Evolutionary conservation across 2,888 invertebrate genomes (phyloP).

Genomic region (Harpalus rufipes): DNA sequence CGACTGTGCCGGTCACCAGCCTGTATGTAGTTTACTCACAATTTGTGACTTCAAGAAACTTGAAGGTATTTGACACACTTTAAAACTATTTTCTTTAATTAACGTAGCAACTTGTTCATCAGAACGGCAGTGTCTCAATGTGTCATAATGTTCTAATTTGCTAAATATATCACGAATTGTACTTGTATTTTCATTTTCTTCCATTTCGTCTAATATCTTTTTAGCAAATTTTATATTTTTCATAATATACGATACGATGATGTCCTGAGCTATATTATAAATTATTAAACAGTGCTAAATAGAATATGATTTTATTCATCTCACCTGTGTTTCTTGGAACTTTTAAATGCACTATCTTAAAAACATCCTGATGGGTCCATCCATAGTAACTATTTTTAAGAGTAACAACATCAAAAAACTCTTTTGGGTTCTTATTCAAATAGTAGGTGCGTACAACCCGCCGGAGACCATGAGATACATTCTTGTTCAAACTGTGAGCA

Average conservation of each 20-base stretch:
- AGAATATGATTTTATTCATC: neutral
- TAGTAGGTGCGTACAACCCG: constrained; percentile 84
- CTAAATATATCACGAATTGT: constrained; percentile 77
- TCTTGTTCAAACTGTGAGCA: constrained; percentile 62
- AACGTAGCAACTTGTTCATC: constrained; percentile 78
- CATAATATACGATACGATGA: constrained; percentile 78
- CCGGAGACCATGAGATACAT: constrained; percentile 78
- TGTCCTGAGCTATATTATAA: constrained; percentile 72
- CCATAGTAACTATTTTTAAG: constrained; percentile 82
- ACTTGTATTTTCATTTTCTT: constrained; percentile 75
- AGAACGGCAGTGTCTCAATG: constrained; percentile 77
- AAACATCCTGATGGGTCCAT: constrained; percentile 86
- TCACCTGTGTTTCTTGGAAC: constrained; percentile 76
- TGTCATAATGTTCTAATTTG: constrained; percentile 78
- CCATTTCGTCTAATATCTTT: constrained; percentile 73
- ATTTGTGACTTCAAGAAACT: constrained; percentile 82
- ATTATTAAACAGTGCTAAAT: neutral
- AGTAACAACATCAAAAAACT: constrained; percentile 83
- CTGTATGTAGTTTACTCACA: constrained; percentile 77
- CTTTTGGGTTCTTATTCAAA: constrained; percentile 80
- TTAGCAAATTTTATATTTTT: constrained; percentile 79
- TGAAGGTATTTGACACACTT: constrained; percentile 85
- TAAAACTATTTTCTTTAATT: constrained; percentile 79
- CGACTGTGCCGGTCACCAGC: no score
- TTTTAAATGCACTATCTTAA: constrained; percentile 82